Conservation (phyloP, 1,140 invertebrate species). For the Caenorhabditis brenneri region DNA sequence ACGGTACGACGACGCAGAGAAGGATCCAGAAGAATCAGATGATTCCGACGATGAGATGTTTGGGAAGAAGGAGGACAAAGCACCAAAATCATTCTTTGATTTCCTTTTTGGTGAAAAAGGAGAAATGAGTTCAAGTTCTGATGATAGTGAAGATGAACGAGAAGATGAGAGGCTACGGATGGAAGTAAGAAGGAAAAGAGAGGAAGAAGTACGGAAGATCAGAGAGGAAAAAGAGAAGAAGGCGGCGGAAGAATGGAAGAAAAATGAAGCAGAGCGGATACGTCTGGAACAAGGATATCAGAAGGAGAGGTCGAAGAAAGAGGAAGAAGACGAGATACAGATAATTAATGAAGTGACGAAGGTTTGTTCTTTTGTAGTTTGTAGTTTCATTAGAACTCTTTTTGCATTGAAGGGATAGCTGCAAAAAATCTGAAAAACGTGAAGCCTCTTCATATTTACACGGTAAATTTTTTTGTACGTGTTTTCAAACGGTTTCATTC, state of each 20-base stretch:
- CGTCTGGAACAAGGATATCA: not conserved
- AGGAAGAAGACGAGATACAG: slow-evolving; percentile 8
- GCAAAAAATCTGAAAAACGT: too few species aligned
- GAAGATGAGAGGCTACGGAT: not conserved
- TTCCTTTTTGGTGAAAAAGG: not conserved
- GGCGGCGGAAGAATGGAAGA: not conserved
- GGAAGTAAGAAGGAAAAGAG: not conserved
- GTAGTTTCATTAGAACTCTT: too few species aligned
- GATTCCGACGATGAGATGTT: too few species aligned
- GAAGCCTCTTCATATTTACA: too few species aligned
- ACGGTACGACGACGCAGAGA: not conserved
- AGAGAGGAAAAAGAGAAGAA: not conserved
- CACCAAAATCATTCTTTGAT: slow-evolving; percentile 29
- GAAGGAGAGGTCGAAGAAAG: not conserved
- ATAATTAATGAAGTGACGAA: not conserved
- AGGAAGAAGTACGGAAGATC: not conserved
- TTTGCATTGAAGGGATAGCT: too few species aligned
- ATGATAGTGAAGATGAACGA: not conserved
- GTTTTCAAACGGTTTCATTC: too few species aligned
- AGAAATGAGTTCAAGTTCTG: not conserved
- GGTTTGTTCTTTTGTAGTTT: not conserved
- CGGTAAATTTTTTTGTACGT: too few species aligned
- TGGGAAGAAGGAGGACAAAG: not conserved
- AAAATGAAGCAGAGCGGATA: not conserved
- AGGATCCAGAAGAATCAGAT: not conserved